Evolutionary conservation across 2,113 vertebrate genomes (phyloP).

Genomic region (Agelaius phoeniceus): DNA sequence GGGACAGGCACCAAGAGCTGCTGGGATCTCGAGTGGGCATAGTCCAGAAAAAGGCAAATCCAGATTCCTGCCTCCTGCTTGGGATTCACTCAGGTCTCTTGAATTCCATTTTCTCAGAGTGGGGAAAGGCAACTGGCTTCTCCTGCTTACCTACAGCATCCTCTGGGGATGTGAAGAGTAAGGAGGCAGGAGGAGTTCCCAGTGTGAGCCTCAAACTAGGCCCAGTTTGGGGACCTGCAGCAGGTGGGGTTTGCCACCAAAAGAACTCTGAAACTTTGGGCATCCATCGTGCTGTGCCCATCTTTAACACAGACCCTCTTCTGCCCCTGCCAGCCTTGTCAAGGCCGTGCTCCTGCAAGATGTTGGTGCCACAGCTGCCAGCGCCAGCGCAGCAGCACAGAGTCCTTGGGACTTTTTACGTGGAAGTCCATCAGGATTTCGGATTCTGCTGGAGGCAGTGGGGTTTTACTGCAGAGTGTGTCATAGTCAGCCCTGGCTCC

Average conservation of each 20-base stretch:
- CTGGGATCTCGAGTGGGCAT: fast-evolving
- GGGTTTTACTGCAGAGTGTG: background rate
- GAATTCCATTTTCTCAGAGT: background rate
- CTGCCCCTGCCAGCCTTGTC: background rate
- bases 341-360: background rate
- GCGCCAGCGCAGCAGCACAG: background rate
- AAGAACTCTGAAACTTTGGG: fast-evolving
- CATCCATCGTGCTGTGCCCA: fast-evolving
- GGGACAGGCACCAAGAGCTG: background rate
- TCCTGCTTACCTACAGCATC: background rate
- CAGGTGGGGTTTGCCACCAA: background rate
- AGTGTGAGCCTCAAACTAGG: background rate
- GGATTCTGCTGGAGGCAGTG: background rate
- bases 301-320: fast-evolving
- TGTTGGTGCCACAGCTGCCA: background rate
- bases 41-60: background rate
- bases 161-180: background rate
- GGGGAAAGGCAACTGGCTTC: background rate
- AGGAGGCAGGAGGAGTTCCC: background rate
- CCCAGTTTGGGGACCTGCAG: background rate
- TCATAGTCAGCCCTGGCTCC: background rate
- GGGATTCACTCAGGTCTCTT: background rate
- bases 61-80: background rate
- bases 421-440: background rate
- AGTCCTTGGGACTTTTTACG: fast-evolving